phyloP scores from a whole-genome alignment of 1,140 invertebrate genomes.

The Drosophila melanogaster region DNA sequence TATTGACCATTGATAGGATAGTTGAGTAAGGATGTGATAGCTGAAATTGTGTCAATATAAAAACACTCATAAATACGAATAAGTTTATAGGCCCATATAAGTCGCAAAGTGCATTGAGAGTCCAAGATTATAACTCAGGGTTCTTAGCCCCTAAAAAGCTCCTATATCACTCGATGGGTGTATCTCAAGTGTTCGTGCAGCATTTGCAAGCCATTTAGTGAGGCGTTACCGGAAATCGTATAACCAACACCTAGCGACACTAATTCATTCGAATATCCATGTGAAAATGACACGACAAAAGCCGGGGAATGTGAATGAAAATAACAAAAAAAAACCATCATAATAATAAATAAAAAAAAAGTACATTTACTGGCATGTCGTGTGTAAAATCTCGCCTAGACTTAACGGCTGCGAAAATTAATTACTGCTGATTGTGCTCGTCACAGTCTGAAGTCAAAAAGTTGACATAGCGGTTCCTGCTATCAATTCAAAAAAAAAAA shows the following conservation, averaged over 20 bases:
- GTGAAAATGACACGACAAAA: conserved; percentile 60
- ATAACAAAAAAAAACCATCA: conserved; percentile 4
- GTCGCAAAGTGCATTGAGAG: background rate
- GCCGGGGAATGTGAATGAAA: conserved; percentile 44
- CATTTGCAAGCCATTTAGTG: background rate
- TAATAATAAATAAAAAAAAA: background rate
- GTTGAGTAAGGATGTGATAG: conserved; percentile 3
- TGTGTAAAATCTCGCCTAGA: conserved; percentile 45
- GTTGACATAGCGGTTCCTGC: background rate
- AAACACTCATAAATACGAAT: background rate
- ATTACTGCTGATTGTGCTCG: conserved; percentile 58
- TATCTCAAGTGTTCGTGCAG: conserved; percentile 8
- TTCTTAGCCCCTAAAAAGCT: conserved; percentile 2
- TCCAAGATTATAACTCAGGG: conserved; percentile 1
- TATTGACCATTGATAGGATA: conserved; percentile 6
- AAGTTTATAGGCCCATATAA: conserved; percentile 14
- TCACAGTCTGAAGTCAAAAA: conserved; percentile 7
- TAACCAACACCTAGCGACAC: conserved; percentile 1
- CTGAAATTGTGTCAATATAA: conserved; percentile 13
- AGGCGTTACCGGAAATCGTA: conserved; percentile 29
- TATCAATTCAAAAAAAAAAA: background rate
- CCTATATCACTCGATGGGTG: conserved; percentile 2
- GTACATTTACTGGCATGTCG: conserved; percentile 3
- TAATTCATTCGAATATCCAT: conserved; percentile 20
- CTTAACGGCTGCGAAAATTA: conserved; percentile 64